Conservation (phyloP, 2,888 invertebrate species). For the Cerceris ruficornis region DNA sequence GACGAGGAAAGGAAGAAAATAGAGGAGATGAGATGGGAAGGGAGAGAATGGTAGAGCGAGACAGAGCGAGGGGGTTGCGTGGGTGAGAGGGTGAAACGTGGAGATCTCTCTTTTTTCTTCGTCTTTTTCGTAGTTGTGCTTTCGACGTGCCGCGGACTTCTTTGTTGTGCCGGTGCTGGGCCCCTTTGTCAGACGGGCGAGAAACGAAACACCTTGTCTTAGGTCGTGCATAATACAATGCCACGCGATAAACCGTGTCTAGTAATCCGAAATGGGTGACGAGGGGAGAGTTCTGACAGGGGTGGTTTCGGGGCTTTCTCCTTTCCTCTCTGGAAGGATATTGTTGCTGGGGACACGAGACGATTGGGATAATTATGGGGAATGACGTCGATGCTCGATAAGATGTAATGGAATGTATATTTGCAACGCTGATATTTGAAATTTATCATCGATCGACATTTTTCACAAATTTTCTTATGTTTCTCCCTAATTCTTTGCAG, state of each 20-base stretch:
- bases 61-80: background rate
- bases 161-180: conserved; percentile 65
- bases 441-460: no score
- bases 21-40: conserved; percentile 17
- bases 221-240: conserved; percentile 69
- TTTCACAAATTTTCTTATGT: no score
- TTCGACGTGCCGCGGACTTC: conserved; percentile 52
- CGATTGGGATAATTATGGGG: conserved; percentile 37
- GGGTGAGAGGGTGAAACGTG: background rate
- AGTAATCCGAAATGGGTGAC: conserved; percentile 43
- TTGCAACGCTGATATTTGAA: no score
- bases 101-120: conserved; percentile 19
- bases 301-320: background rate
- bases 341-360: conserved; percentile 7
- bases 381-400: conserved; percentile 36
- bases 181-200: conserved; percentile 62
- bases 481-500: no score
- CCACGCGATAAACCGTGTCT: conserved; percentile 44
- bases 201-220: conserved; percentile 71
- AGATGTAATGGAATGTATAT: background rate
- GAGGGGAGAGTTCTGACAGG: conserved; percentile 34
- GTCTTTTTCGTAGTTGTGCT: conserved; percentile 53
- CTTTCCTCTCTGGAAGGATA: conserved; percentile 3
- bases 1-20: conserved; percentile 33
- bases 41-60: conserved; percentile 18